Evolutionary conservation across 2,113 vertebrate species (phyloP).

Genomic region (Apeltes quadracus): DNA sequence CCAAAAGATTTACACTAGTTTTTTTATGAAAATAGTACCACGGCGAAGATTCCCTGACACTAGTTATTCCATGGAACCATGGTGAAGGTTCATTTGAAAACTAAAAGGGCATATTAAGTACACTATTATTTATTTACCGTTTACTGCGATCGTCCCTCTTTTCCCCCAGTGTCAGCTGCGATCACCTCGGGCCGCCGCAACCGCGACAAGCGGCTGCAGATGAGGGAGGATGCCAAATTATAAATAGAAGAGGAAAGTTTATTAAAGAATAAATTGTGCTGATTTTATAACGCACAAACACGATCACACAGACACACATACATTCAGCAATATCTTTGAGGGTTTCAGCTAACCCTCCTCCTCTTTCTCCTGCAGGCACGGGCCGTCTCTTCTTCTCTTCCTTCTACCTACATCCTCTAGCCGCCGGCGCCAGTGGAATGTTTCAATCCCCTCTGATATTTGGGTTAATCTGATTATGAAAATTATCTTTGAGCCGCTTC

Average conservation of each 20-base stretch:
- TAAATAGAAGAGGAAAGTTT: not conserved
- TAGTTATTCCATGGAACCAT: no score
- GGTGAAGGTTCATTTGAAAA: no score
- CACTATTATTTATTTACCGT: no score
- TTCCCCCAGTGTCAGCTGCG: no score
- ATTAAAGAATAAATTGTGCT: not conserved
- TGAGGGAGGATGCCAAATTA: not conserved
- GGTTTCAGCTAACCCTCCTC: not conserved
- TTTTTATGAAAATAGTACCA: no score
- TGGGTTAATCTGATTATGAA: conserved; percentile 80
- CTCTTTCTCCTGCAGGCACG: conserved; percentile 31
- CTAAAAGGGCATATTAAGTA: no score
- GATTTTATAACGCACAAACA: not conserved
- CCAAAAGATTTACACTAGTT: not conserved
- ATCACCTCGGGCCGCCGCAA: no score
- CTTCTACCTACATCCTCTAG: conserved; percentile 45
- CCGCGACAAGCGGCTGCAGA: no score
- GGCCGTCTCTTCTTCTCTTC: not conserved
- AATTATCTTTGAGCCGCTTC: conserved; percentile 48
- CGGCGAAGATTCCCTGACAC: no score
- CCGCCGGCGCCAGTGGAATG: conserved; percentile 49
- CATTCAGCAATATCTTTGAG: not conserved
- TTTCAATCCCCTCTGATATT: conserved; percentile 62
- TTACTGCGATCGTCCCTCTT: no score
- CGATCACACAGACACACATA: not conserved